A percentile compares a stretch with the other conserved stretches of the same genome.
phyloP scores from a whole-genome alignment of 2,113 vertebrate genomes.

The Vimba vimba region DNA sequence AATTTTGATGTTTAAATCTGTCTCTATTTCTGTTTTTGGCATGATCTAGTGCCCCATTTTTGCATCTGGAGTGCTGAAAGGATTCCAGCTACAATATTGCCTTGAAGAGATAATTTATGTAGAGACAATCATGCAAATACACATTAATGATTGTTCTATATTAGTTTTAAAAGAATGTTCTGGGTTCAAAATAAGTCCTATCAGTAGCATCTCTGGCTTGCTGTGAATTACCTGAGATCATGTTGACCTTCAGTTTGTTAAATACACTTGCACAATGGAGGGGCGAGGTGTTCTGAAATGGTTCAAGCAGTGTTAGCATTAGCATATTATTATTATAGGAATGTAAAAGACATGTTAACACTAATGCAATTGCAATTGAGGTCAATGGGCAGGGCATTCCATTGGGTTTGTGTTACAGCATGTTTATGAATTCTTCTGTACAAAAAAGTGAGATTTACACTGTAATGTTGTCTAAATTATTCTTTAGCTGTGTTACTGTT shows the following conservation, averaged over 20 bases:
- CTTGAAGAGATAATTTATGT: slow-evolving; percentile 18
- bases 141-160: background rate
- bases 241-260: background rate
- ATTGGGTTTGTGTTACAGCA: background rate
- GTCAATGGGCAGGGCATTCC: background rate
- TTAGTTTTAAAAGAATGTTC: slow-evolving; percentile 5
- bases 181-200: background rate
- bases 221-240: background rate
- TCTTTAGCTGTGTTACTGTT: background rate
- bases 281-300: background rate
- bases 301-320: background rate
- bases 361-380: background rate
- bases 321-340: background rate
- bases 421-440: background rate
- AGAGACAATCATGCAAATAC: slow-evolving; percentile 13
- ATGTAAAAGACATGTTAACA: background rate
- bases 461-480: background rate
- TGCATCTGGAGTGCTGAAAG: slow-evolving; percentile 23
- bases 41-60: slow-evolving; percentile 10
- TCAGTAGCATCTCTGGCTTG: background rate
- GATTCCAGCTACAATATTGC: background rate
- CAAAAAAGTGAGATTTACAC: background rate
- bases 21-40: slow-evolving; percentile 5
- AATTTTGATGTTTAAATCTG: background rate
- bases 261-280: background rate